A percentile compares a stretch with the other conserved stretches of the same genome.
phyloP scores from a whole-genome alignment of 2,113 vertebrate species.

The Spermophilus dauricus region DNA sequence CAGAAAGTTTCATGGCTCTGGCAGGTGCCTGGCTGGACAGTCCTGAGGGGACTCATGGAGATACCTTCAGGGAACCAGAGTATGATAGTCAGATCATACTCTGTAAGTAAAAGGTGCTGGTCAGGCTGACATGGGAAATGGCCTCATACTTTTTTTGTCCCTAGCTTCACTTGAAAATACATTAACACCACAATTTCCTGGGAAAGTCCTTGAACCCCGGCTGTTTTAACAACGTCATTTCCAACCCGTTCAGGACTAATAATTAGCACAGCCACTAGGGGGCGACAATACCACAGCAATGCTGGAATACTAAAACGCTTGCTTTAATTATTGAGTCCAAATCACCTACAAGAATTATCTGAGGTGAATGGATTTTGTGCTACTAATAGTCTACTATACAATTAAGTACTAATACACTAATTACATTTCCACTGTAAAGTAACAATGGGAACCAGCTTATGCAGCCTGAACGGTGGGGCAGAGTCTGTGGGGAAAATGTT shows the following conservation, averaged over 20 bases:
- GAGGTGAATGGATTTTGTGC: slow-evolving; percentile 62
- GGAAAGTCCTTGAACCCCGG: neutral
- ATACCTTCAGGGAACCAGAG: neutral
- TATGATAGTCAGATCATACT: neutral
- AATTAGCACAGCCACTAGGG: slow-evolving; percentile 79
- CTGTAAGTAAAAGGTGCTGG: neutral
- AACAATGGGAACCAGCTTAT: neutral
- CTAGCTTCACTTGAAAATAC: neutral
- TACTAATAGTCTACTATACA: neutral
- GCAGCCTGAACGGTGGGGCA: neutral
- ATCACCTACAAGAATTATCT: slow-evolving; percentile 49
- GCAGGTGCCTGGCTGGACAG: neutral
- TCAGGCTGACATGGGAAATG: neutral
- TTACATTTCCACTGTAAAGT: slow-evolving; percentile 42
- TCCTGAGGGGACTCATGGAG: neutral
- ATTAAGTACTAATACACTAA: slow-evolving; percentile 66
- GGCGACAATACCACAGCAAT: slow-evolving; percentile 74
- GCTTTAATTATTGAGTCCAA: neutral
- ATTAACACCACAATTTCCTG: neutral
- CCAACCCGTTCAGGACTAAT: neutral
- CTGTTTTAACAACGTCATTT: neutral
- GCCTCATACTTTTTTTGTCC: neutral
- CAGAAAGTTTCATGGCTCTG: neutral
- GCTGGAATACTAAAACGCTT: neutral
- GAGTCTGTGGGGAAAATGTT: neutral